phyloP scores from a whole-genome alignment of 2,888 invertebrate genomes.

The Congeria kusceri region DNA sequence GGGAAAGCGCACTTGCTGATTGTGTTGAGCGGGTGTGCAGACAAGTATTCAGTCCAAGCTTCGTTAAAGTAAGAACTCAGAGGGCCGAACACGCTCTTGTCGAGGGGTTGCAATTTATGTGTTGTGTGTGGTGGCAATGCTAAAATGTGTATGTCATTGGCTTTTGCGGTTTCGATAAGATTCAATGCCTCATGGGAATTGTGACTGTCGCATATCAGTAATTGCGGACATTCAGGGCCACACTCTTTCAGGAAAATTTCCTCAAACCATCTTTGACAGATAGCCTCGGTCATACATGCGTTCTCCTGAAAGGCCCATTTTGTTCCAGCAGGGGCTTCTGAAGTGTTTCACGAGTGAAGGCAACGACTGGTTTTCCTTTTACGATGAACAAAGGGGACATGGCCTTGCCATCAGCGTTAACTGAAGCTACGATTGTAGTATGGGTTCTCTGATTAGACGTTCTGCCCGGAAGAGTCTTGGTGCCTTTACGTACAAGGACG shows the following conservation, averaged over 20 bases:
- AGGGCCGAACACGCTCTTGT: constrained; percentile 14
- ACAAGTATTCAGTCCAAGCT: constrained; percentile 42
- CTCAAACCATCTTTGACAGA: constrained; percentile 21
- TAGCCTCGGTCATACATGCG: constrained; percentile 24
- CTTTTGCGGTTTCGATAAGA: background rate
- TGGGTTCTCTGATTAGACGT: constrained; percentile 1
- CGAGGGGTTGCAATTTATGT: constrained; percentile 9
- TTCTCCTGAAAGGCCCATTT: constrained; percentile 23
- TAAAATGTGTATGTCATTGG: constrained; percentile 3
- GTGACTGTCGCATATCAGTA: constrained; percentile 14
- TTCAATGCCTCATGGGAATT: background rate
- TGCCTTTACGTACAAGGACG: constrained; percentile 22
- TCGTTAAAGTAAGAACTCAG: constrained; percentile 19
- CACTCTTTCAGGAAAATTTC: background rate
- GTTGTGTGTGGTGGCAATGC: background rate
- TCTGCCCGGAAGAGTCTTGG: constrained; percentile 27
- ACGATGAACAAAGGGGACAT: constrained; percentile 25
- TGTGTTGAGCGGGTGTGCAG: constrained; percentile 18
- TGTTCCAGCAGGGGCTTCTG: constrained; percentile 14
- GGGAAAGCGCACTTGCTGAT: constrained; percentile 54
- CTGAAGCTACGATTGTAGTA: constrained; percentile 43
- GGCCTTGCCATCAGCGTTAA: constrained; percentile 36
- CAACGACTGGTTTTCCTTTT: constrained; percentile 20
- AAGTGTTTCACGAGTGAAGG: constrained; percentile 16
- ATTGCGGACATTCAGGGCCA: background rate